Base-by-base conservation (phyloP, 1,140 invertebrate species). In the Popillia japonica region DNA sequence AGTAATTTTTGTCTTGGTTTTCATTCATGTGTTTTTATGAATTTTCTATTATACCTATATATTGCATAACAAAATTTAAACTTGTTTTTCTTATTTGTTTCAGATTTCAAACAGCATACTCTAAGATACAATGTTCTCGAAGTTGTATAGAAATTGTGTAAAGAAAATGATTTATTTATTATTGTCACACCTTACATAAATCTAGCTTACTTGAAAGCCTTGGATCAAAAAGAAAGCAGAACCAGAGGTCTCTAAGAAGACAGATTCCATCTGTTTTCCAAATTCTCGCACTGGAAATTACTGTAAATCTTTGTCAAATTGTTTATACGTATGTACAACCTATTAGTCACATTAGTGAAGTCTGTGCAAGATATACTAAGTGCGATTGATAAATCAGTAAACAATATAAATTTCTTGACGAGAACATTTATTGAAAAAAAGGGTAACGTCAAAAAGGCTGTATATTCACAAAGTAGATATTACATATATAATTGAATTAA, bases 91-190 rank as follows among this genome's bases (percentile, higher is more conserved):
- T 55, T 17, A 6, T 55, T 55, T 55, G 48, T 55, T 55, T 14
- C 48, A 55, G 48, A 55, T 17, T 17, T 55, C 27, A 34, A 34
- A 17, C 11, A 55, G 48, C n/a, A 55, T 55, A 17, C 48, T 55
- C 27, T 34, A 34, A n/a, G 2, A 34, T 34, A 55, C 48, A 55
- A 55, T 55, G 14, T 55, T 55, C 48, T 17, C 48, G 48, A 55
- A 55, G 48, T 55, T 55, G 48, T 55, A 55, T 55, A 55, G 48
- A 14, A 55, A 17, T n/a, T 55, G 48, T 55, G 6, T 55, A 55
- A 55, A 55, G 48, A 55, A n/a, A 55, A 55, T 17, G 48, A 55
- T 55, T 55, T 55, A 55, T 17, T 55, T 55, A n/a, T 55, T 55
- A 55, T 55, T 55, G 48, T 55, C 17, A 55, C 48, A 55, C 14